Evolutionary conservation across 64 coral and sea anemone genomes (phyloP).

Genomic region (Stichodactyla helianthus): DNA sequence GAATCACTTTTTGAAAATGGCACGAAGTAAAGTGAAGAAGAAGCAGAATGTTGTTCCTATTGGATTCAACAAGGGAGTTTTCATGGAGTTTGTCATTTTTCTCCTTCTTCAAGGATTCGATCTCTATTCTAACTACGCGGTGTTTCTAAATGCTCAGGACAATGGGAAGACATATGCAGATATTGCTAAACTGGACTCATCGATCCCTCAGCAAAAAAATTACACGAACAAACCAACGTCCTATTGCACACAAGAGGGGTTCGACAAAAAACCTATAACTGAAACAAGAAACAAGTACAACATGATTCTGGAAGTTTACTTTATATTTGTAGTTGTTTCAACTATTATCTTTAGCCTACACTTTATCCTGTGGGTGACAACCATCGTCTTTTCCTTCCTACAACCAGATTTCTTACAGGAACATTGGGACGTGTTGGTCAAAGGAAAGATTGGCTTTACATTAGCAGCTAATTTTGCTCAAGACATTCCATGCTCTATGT

Average conservation of each 20-base stretch:
- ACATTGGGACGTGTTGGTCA: conserved; percentile 63
- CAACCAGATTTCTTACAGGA: conserved; percentile 83
- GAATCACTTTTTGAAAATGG: conserved; percentile 33
- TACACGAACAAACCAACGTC: conserved; percentile 30
- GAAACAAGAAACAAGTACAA: conserved; percentile 35
- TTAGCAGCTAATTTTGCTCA: conserved; percentile 79
- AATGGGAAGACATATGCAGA: conserved; percentile 26
- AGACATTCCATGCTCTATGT: conserved; percentile 79
- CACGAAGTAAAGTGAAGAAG: conserved; percentile 51
- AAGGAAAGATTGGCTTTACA: conserved; percentile 69
- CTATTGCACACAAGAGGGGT: conserved; percentile 53
- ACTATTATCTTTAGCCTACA: conserved; percentile 77
- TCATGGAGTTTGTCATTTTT: conserved; percentile 84
- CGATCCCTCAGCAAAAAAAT: neutral
- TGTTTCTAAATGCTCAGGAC: conserved; percentile 50
- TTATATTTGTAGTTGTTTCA: conserved; percentile 57
- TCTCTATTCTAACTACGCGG: conserved; percentile 44
- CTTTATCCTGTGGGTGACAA: conserved; percentile 70
- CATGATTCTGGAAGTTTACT: conserved; percentile 49
- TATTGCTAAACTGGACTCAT: neutral
- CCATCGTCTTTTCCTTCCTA: conserved; percentile 62
- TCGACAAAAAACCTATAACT: conserved; percentile 50
- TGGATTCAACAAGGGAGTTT: conserved; percentile 75
- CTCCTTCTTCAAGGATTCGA: conserved; percentile 81
- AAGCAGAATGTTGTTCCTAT: conserved; percentile 57